These are phyloP conservation scores for Opisthograptis luteolata DNA, from an alignment of 2,888 invertebrate species.

Conservation along the genomic window DNA sequence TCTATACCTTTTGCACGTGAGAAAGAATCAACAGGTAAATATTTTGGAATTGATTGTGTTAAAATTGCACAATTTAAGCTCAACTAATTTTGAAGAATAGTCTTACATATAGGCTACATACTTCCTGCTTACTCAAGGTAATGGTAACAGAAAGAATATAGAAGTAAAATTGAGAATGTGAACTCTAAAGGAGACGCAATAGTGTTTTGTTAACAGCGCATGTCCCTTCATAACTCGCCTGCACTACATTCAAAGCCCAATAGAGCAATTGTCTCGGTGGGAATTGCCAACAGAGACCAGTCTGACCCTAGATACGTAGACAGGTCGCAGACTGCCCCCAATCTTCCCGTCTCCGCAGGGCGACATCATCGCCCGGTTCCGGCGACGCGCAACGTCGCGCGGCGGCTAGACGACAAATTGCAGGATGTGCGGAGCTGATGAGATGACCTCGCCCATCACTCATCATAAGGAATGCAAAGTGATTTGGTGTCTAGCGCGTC, in stretches of 20 bases:
- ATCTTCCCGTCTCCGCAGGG: constrained; percentile 2
- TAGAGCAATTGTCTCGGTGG: no score
- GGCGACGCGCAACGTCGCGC: constrained; percentile 18
- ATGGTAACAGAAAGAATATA: no score
- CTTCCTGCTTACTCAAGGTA: not conserved
- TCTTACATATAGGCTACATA: not conserved
- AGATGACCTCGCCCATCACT: constrained; percentile 31
- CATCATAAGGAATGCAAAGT: constrained; percentile 31
- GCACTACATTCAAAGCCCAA: no score
- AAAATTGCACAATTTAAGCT: not conserved
- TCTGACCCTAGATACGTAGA: no score
- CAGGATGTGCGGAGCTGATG: constrained; percentile 36
- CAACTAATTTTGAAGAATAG: not conserved
- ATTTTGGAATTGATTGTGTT: not conserved
- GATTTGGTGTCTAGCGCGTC: not conserved
- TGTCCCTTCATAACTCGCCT: no score
- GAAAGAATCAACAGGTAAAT: not conserved
- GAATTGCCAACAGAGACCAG: no score
- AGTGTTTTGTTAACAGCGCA: no score
- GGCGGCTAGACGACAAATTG: constrained; percentile 43
- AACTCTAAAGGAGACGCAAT: no score
- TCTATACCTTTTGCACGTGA: not conserved
- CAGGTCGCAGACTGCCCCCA: no score
- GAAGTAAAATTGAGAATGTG: no score
- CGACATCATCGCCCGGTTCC: constrained; percentile 19